Base-by-base conservation (phyloP, 1,140 invertebrate genomes). In the Triops longicaudatus region DNA sequence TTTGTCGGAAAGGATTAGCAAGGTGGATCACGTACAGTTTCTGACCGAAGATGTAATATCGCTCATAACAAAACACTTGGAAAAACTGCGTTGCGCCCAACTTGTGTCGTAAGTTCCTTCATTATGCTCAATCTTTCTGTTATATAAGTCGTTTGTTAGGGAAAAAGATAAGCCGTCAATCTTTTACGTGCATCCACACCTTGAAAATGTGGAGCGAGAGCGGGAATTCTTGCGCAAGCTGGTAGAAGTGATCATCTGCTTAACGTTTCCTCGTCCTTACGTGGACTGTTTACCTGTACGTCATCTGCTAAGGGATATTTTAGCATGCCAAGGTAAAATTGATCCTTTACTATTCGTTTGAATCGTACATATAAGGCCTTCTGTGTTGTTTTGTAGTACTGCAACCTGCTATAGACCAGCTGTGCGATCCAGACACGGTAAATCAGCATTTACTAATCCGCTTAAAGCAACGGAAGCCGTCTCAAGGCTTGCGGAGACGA, bases 371-470 rank as follows among this genome's bases (percentile, higher is more conserved):
- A 12, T 74, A 72, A n/a, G 26, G n/a, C 37, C 26, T 2, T 78
- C 63, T 43, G 79, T 44, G n/a, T n/a, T n/a, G n/a, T 26, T 28
- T 87, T 89, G 74, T 82, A 95, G 93, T 95, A 81, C 84, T 97
- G 63, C 91, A 92, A 83, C 92, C 93, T 77, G 88, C 91, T 41
- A 91, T 96, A 81, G 90, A 96, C 82, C 85, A 91, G 81, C 83
- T 96, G 28, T 95, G 93, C 28, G 92, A 96, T 84, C 93, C 94
- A 22, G 93, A 96, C 85, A 95, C 93, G 82, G 93, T 97, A 77
- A 97, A 97, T 84, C 90, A 92, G 82, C 93, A 94, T 83, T 88
- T 96, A 76, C 86, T 96, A 73, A 87, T 89, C 76, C 94, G 94
- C 81, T 89, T 97, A 74, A 90, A 93, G 82, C 88, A 90, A 1